Evolutionary conservation across 2,888 invertebrate genomes (phyloP).

Genomic region (Cerastis leucographa): DNA sequence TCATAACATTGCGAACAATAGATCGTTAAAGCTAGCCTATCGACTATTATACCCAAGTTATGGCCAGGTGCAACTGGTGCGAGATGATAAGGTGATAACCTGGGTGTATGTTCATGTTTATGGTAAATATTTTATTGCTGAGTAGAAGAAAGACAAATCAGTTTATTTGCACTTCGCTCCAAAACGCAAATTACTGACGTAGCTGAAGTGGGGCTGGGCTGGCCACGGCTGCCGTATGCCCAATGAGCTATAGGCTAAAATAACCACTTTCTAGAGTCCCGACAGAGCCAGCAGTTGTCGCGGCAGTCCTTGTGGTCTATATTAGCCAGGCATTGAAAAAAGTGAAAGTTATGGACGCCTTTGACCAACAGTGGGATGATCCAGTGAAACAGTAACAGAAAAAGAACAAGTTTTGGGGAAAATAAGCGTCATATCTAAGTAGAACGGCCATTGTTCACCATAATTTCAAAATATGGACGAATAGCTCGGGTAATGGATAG

Average conservation of each 20-base stretch:
- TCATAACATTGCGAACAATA: constrained; percentile 56
- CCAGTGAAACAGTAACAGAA: not conserved
- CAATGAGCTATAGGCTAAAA: too few relatives aligned
- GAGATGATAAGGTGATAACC: constrained; percentile 55
- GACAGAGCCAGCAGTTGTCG: too few relatives aligned
- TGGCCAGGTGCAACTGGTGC: constrained; percentile 40
- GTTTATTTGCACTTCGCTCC: too few relatives aligned
- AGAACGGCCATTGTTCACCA: not conserved
- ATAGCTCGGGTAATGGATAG: not conserved
- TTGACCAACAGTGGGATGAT: too few relatives aligned
- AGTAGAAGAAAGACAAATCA: not conserved
- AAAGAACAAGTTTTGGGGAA: not conserved
- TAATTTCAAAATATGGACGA: not conserved
- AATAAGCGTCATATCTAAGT: not conserved
- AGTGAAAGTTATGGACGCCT: too few relatives aligned
- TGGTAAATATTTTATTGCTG: not conserved
- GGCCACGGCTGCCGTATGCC: too few relatives aligned
- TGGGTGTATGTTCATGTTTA: constrained; percentile 5
- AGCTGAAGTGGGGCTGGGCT: too few relatives aligned
- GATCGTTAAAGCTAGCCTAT: constrained; percentile 57
- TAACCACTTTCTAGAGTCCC: too few relatives aligned
- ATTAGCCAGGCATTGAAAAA: too few relatives aligned
- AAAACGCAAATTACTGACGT: too few relatives aligned
- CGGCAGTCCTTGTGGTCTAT: too few relatives aligned
- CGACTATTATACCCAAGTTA: constrained; percentile 53